phyloP scores from a whole-genome alignment of 2,113 vertebrate genomes.

The Podarcis cretensis region DNA sequence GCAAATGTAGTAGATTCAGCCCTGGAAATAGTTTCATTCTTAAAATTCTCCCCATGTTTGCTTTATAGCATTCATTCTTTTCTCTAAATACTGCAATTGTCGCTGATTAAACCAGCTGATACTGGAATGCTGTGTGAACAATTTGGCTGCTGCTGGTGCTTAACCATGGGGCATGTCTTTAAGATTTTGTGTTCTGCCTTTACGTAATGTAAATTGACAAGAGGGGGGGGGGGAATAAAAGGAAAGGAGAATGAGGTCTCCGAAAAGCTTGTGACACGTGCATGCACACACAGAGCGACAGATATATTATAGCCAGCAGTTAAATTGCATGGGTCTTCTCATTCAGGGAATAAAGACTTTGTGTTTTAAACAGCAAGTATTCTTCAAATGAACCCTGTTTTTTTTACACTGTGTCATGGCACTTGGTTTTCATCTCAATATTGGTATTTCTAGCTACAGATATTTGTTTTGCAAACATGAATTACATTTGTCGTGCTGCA shows the following conservation, averaged over 20 bases:
- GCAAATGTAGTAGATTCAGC: neutral
- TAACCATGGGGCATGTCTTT: slow-evolving; percentile 54
- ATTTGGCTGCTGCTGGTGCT: slow-evolving; percentile 52
- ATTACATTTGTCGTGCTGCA: neutral
- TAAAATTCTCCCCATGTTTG: slow-evolving; percentile 19
- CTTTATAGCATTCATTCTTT: slow-evolving; percentile 24
- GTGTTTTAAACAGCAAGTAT: slow-evolving; percentile 36
- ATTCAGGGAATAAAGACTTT: slow-evolving; percentile 37
- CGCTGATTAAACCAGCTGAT: slow-evolving; percentile 49
- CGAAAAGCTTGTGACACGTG: slow-evolving; percentile 2
- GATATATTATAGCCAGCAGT: slow-evolving; percentile 44
- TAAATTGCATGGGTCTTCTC: slow-evolving; percentile 44
- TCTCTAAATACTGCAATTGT: slow-evolving; percentile 50
- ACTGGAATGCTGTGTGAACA: slow-evolving; percentile 34
- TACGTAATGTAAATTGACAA: slow-evolving; percentile 67
- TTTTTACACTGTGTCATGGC: neutral
- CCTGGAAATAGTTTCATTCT: neutral
- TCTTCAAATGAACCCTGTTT: slow-evolving; percentile 16
- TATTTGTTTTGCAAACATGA: neutral
- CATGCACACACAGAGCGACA: slow-evolving; percentile 25
- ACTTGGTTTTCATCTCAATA: neutral
- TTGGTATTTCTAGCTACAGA: neutral
- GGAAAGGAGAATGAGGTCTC: slow-evolving; percentile 36
- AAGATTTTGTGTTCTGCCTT: slow-evolving; percentile 56
- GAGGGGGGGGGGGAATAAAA: slow-evolving; percentile 56